Percentiles rank a stretch among this genome's conserved stretches.
Conservation (phyloP, 2,888 invertebrate genomes). For the Andrena praecox region DNA sequence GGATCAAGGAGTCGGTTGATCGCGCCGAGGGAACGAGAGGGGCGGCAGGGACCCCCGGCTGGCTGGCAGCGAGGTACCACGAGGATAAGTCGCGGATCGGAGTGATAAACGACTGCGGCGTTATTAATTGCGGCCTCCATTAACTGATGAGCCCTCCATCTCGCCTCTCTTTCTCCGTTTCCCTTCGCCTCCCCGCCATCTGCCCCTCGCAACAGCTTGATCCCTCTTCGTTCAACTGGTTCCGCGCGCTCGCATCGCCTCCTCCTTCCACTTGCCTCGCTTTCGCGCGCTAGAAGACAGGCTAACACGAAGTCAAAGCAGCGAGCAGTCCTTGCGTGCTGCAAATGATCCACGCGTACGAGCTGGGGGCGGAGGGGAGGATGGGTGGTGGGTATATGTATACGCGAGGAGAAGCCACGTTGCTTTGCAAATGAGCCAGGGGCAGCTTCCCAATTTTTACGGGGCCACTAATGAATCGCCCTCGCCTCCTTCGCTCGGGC, state of each 20-base stretch:
- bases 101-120: conserved; percentile 79
- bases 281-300: conserved; percentile 20
- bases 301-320: conserved; percentile 55
- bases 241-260: conserved; percentile 26
- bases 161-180: conserved; percentile 55
- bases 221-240: conserved; percentile 35
- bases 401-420: conserved; percentile 45
- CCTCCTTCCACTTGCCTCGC: conserved; percentile 26
- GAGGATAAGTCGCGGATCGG: conserved; percentile 78
- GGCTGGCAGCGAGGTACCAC: conserved; percentile 63
- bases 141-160: conserved; percentile 76
- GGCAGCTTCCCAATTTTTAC: conserved; percentile 69
- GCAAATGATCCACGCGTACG: conserved; percentile 65
- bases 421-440: conserved; percentile 71
- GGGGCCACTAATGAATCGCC: conserved; percentile 68
- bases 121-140: conserved; percentile 80
- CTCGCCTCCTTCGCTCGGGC: conserved; percentile 52
- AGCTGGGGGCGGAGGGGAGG: too few species aligned
- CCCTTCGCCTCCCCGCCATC: conserved; percentile 11
- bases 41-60: conserved; percentile 55
- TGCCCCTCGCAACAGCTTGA: conserved; percentile 13
- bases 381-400: conserved; percentile 2
- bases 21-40: conserved; percentile 40
- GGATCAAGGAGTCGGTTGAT: conserved; percentile 61
- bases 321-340: conserved; percentile 47